Base-by-base conservation (phyloP, 2,797 vertebrate genomes). In the Buceros bicornis region DNA sequence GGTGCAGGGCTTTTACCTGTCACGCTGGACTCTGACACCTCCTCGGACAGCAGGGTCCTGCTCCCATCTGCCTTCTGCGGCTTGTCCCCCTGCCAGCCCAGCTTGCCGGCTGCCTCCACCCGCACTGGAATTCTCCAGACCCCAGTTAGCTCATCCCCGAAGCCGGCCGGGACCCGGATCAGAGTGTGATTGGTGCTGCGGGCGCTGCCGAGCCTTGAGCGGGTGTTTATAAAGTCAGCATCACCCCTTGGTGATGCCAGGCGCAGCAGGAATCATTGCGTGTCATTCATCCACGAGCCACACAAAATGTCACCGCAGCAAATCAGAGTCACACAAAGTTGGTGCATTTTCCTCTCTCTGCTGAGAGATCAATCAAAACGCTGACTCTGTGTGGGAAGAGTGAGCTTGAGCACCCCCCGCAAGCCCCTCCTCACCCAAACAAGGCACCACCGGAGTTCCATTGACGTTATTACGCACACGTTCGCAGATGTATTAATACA, bases 341-440 rank as follows among this genome's bases (percentile, higher is more conserved):
- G 85, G 58, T 6, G 43, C 62, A 6, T 66, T 94, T 81, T 58
- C 86, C 10, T 71, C 16, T 62, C 81, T 3, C 1, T 29, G 66
- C 81, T 53, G 77, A 48, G 8, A 77, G 70, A 93, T 89, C 90
- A 76, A 60, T 92, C 93, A 79, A 40, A 94, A 69, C 3, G 31
- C 84, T 35, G 90, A 42, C 57, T 82, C 51, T 14, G 33, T 2
- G 6, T 43, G 45, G 67, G n/a, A 65, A 40, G 81, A 76, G 54
- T 0, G 3, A 93, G 67, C 71, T 82, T 81, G 45, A 6, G 21
- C 51, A 40, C 14, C 91, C 82, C 61, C 85, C 7, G 73, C 64
- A 22, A 85, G 64, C 74, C 82, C 2, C 7, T 66, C 47, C 28
- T 74, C 82, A 79, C 86, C 90, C 93, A 64, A 87, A 80, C 62